Base-by-base conservation (phyloP, 1,140 invertebrate genomes). In the Lepidurus arcticus region DNA sequence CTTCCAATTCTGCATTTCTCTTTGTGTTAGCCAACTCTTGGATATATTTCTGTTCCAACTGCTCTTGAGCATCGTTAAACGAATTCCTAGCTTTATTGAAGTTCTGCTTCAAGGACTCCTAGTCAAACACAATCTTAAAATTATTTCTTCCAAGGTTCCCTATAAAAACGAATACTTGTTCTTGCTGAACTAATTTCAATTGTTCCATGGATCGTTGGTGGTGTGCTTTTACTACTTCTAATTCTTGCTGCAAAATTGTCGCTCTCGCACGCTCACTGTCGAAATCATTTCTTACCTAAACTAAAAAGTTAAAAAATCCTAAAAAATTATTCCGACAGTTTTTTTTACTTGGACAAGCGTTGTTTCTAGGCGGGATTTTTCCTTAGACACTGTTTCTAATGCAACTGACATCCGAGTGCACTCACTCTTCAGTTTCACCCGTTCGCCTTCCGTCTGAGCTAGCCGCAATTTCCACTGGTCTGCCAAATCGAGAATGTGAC, bases 401-500 rank as follows among this genome's bases (percentile, higher is more conserved):
- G 16, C 53, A 0, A 21, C 16, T n/a, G 53, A 65, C 16, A 65
- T 13, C 53, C 53, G 53, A 1, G 16, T 65, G 53, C 53, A 65
- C n/a, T 65, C 53, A n/a, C n/a, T 65, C 53, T 65, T 65, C 13
- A 65, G 21, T 21, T 21, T 13, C 16, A n/a, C 53, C 2, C 53
- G 8, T 65, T 65, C 53, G 16, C 21, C 53, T 65, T 65, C 53
- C 21, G 53, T 21, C 9, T 16, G 53, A 65, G n/a, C 16, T 65
- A 65, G 13, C 13, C 53, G 53, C 53, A 21, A 13, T 65, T 65
- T 65, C 53, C 53, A 65, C n/a, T 65, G 53, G 53, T 65, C 53
- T 21, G 53, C 53, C 53, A 65, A 65, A 65, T 65, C 53, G 53
- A 65, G 53, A 13, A 65, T 9, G 16, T 65, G 53, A 65, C 53